Evolutionary conservation across 2,888 invertebrate species (phyloP).

Genomic region (Psylliodes chrysocephalus): DNA sequence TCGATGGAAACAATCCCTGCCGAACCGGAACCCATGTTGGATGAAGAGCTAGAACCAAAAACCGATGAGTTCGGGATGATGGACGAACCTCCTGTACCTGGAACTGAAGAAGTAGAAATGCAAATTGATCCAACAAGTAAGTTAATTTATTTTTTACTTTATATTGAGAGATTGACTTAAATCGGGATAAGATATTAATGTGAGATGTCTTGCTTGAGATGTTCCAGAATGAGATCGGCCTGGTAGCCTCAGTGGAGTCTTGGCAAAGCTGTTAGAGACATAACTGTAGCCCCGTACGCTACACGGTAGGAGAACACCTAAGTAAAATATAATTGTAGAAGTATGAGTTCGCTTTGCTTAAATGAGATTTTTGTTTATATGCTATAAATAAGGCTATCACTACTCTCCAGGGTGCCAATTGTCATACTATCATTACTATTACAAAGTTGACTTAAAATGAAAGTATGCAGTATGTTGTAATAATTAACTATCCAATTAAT

Average conservation of each 20-base stretch:
- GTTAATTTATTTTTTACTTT: slow-evolving; percentile 13
- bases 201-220: slow-evolving; percentile 67
- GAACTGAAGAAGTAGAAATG: slow-evolving; percentile 55
- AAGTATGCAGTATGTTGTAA: too few species aligned
- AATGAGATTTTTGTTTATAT: slow-evolving; percentile 14
- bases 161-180: slow-evolving; percentile 28
- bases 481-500: too few species aligned
- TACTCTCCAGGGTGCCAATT: too few species aligned
- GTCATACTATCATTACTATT: too few species aligned
- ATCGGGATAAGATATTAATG: slow-evolving; percentile 63
- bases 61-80: too few species aligned
- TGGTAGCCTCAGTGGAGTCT: slow-evolving; percentile 61
- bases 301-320: slow-evolving; percentile 63
- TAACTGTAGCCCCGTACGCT: slow-evolving; percentile 60
- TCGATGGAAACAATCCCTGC: slow-evolving; percentile 10
- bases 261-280: slow-evolving; percentile 55
- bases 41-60: slow-evolving; percentile 14
- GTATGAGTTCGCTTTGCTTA: slow-evolving; percentile 52
- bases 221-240: slow-evolving; percentile 65
- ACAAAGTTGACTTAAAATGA: too few species aligned
- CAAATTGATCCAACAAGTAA: slow-evolving; percentile 38
- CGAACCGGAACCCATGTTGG: slow-evolving; percentile 17
- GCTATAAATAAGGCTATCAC: too few species aligned
- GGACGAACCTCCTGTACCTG: slow-evolving; percentile 58
- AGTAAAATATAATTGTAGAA: slow-evolving; percentile 57